Evolutionary conservation across 2,888 invertebrate species (phyloP).

Genomic region (Netelia melanura): DNA sequence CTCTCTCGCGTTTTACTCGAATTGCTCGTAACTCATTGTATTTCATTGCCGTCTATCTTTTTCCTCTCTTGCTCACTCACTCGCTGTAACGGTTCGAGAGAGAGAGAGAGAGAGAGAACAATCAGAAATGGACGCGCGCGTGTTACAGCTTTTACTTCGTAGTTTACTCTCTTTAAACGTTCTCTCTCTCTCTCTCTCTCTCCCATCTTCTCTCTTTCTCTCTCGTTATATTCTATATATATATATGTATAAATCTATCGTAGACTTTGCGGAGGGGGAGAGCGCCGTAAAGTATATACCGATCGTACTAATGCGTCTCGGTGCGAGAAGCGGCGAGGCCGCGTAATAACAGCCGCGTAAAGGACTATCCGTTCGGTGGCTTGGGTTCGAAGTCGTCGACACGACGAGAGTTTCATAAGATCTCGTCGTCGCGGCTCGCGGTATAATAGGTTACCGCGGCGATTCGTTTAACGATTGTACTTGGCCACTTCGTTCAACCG

Average conservation of each 20-base stretch:
- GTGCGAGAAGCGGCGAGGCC: constrained; percentile 38
- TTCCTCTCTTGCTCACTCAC: background rate
- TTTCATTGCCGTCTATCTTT: constrained; percentile 72
- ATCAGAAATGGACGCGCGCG: constrained; percentile 54
- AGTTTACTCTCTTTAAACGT: constrained; percentile 12
- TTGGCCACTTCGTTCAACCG: constrained; percentile 30
- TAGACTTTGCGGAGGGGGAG: constrained; percentile 6
- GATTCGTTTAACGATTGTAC: constrained; percentile 67
- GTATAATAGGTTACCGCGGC: constrained; percentile 40
- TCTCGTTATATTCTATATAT: constrained; percentile 24
- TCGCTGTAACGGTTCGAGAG: constrained; percentile 77
- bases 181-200: background rate
- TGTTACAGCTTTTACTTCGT: constrained; percentile 35
- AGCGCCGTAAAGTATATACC: constrained; percentile 58
- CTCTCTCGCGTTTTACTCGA: constrained; percentile 39
- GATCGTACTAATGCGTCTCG: constrained; percentile 66
- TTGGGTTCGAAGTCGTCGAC: constrained; percentile 26
- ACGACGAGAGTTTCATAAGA: constrained; percentile 59
- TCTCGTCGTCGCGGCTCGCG: constrained; percentile 54
- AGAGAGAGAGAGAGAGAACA: constrained; percentile 68
- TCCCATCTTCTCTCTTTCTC: background rate
- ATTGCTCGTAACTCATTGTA: constrained; percentile 81
- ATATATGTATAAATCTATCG: constrained; percentile 39
- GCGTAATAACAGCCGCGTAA: constrained; percentile 62
- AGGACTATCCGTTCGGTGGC: constrained; percentile 35